Conservation (phyloP, 2,113 vertebrate species). For the Marmota monax region DNA sequence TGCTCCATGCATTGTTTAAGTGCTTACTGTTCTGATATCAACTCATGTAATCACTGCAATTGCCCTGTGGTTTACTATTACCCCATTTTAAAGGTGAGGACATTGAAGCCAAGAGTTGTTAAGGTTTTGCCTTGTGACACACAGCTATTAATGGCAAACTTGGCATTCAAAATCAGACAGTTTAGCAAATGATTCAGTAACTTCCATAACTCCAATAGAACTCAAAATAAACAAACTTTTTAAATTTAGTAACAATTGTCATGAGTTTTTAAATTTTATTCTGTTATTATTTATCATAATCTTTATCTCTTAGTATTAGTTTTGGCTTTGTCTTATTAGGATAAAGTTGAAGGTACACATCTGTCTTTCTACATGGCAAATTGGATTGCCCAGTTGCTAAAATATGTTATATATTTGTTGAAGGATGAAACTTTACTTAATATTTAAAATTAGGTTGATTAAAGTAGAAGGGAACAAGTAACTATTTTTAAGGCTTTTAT, state of each 20-base stretch:
- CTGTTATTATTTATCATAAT: not conserved
- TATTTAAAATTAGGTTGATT: slow-evolving; percentile 4
- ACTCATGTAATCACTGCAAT: not conserved
- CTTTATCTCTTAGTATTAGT: not conserved
- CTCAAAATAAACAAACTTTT: not conserved
- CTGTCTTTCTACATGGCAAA: not conserved
- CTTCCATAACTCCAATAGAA: not conserved
- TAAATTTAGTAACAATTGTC: not conserved
- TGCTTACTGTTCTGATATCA: not conserved
- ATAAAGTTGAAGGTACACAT: not conserved
- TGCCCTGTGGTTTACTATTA: not conserved
- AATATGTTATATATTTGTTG: not conserved
- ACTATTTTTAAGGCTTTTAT: not conserved
- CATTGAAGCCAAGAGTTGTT: not conserved
- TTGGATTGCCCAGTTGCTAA: not conserved
- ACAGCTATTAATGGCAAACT: not conserved
- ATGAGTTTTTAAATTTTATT: not conserved
- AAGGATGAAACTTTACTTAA: not conserved
- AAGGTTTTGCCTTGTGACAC: slow-evolving; percentile 4
- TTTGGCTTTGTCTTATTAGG: not conserved
- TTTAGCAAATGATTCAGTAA: not conserved
- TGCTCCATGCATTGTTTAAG: not conserved
- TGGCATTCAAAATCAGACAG: not conserved
- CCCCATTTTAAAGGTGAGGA: not conserved
- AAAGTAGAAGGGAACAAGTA: not conserved